Evolutionary conservation across 2,888 invertebrate species (phyloP).

Genomic region (Drosophila stalkeri): DNA sequence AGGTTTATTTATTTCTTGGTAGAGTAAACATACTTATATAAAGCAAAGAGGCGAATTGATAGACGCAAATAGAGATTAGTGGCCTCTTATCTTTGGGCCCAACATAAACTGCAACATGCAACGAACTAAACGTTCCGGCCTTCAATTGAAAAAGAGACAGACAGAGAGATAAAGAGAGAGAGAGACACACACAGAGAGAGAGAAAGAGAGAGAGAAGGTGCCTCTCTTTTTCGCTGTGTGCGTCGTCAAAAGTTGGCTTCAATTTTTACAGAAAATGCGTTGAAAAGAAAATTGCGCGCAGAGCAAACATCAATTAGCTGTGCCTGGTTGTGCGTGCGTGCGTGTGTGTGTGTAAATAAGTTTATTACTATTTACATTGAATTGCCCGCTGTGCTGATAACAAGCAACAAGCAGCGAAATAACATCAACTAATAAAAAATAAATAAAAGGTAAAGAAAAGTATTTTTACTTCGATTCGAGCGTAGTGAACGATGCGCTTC

Average conservation of each 20-base stretch:
- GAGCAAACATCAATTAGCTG: constrained; percentile 74
- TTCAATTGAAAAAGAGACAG: background rate
- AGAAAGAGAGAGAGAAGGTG: background rate
- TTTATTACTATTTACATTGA: constrained; percentile 68
- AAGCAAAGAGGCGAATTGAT: constrained; percentile 45
- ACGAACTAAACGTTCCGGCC: constrained; percentile 50
- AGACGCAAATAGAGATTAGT: constrained; percentile 67
- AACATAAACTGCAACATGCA: constrained; percentile 44
- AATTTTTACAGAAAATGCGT: constrained; percentile 48
- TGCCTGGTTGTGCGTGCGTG: constrained; percentile 26
- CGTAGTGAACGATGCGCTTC: constrained; percentile 53
- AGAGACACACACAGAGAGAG: background rate
- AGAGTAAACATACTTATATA: constrained; percentile 63
- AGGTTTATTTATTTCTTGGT: constrained; percentile 70
- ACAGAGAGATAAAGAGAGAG: background rate
- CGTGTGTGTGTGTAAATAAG: constrained; percentile 39
- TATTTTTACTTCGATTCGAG: constrained; percentile 56
- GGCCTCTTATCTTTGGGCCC: constrained; percentile 44
- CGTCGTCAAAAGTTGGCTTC: constrained; percentile 3
- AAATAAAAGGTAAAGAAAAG: constrained; percentile 47
- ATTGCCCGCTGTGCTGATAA: constrained; percentile 60
- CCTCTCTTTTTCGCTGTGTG: constrained; percentile 4
- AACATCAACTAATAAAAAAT: constrained; percentile 4
- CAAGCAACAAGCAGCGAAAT: constrained; percentile 36
- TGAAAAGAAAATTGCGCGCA: constrained; percentile 75